A percentile compares a stretch with the other conserved stretches of the same genome.
phyloP scores from a whole-genome alignment of 2,888 invertebrate genomes.

The Meliscaeva auricollis region DNA sequence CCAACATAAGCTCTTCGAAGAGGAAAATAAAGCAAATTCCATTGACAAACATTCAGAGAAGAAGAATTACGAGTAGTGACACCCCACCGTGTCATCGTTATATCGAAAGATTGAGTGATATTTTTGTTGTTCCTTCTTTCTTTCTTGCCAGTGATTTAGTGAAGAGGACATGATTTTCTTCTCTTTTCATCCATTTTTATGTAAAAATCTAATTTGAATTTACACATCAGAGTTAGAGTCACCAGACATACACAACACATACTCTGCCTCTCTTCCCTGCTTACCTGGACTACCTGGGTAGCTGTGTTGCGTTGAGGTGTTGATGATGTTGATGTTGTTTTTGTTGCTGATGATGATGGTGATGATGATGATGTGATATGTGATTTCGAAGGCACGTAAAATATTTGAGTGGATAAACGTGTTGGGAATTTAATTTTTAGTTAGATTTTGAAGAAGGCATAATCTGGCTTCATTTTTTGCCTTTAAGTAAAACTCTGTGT shows the following conservation, averaged over 20 bases:
- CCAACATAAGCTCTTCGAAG: background rate
- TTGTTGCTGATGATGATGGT: too few species aligned
- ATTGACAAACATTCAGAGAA: conserved; percentile 21
- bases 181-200: conserved; percentile 41
- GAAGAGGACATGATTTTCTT: conserved; percentile 33
- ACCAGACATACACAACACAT: background rate
- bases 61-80: background rate
- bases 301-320: conserved; percentile 11
- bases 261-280: background rate
- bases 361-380: conserved; percentile 52
- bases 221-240: conserved; percentile 40
- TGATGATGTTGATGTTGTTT: conserved; percentile 28
- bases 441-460: conserved; percentile 51
- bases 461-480: conserved; percentile 15
- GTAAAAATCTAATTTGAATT: conserved; percentile 71
- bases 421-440: conserved; percentile 68
- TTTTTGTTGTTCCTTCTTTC: too few species aligned
- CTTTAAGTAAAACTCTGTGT: conserved; percentile 16
- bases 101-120: conserved; percentile 61
- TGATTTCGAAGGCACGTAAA: conserved; percentile 70
- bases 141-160: conserved; percentile 55
- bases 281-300: background rate
- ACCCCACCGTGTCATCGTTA: conserved; percentile 1
- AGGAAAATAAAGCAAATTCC: conserved; percentile 25
- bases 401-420: conserved; percentile 75